Conservation (phyloP, 2,888 invertebrate genomes). For the Anarsia innoxiella region DNA sequence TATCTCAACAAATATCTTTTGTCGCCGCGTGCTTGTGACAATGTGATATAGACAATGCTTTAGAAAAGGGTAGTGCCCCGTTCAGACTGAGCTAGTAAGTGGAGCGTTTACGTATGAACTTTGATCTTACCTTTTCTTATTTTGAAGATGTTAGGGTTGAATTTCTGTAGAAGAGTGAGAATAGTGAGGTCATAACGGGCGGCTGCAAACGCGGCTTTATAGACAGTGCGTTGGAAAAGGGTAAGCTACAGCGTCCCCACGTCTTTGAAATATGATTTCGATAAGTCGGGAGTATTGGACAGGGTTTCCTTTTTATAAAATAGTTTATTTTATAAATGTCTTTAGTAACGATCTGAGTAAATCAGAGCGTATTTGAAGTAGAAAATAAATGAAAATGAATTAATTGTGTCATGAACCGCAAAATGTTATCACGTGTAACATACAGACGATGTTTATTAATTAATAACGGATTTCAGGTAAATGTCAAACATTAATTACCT, state of each 20-base stretch:
- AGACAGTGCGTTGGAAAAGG: slow-evolving; percentile 61
- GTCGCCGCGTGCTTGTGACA: slow-evolving; percentile 70
- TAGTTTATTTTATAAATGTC: slow-evolving; percentile 40
- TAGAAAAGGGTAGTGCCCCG: slow-evolving; percentile 62
- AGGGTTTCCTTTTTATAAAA: slow-evolving; percentile 55
- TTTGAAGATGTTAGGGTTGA: background rate
- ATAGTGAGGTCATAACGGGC: too few relatives aligned
- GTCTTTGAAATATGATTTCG: slow-evolving; percentile 73
- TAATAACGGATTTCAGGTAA: too few relatives aligned
- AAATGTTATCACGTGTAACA: too few relatives aligned
- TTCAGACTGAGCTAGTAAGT: slow-evolving; percentile 30
- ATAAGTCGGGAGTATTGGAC: slow-evolving; percentile 69
- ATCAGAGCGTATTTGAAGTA: too few relatives aligned
- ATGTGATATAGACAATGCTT: slow-evolving; percentile 70
- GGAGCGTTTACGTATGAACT: slow-evolving; percentile 1
- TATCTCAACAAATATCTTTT: slow-evolving; percentile 64
- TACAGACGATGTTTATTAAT: too few relatives aligned
- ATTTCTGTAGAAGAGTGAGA: background rate
- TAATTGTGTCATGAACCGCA: too few relatives aligned
- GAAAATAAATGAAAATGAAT: too few relatives aligned
- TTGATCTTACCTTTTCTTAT: background rate
- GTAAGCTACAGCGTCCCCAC: slow-evolving; percentile 64
- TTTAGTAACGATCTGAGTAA: too few relatives aligned
- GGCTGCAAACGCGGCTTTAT: slow-evolving; percentile 47
- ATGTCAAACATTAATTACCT: too few relatives aligned